Evolutionary conservation across 2,113 vertebrate species (phyloP), one percentile per base, ranked within the genome.

Genomic region (Zeus faber): DNA sequence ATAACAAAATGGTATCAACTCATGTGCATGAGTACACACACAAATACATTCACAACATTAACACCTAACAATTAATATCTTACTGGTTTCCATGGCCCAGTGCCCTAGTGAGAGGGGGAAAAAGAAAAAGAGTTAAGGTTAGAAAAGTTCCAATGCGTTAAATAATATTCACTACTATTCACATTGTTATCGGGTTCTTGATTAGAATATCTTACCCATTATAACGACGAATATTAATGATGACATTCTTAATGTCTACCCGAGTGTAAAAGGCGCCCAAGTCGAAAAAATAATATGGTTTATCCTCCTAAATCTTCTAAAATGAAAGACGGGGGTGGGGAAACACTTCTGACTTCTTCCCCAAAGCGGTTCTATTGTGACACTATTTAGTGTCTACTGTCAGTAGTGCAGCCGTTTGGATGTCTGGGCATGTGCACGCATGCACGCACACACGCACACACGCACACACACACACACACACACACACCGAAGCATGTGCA

Each of bases 181-280:
- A 23, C 2, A n/a, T n/a, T n/a, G n/a, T n/a, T n/a, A 29, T 4
- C 13, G 45, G 6, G n/a, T 22, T 25, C 44, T 56, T 56, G 24
- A 50, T 27, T 39, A 25, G 1, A 18, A 46, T 3, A 31, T 11
- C 84, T 76, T 62, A 88, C 86, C 86, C 49, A 86, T 16, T 10
- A 77, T 10, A 25, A 68, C 3, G 45, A 80, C 22, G 29, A 70
- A 49, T 9, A 79, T 2, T 13, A 26, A 60, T 48, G 33, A 5
- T 60, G 50, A 52, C 82, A 85, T 18, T 24, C n/a, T n/a, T n/a
- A n/a, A n/a, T n/a, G n/a, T n/a, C n/a, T n/a, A n/a, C n/a, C n/a
- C n/a, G n/a, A n/a, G n/a, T n/a, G n/a, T n/a, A n/a, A n/a, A n/a
- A n/a, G n/a, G n/a, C n/a, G n/a, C n/a, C n/a, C n/a, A n/a, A n/a